Conservation (phyloP, 2,797 vertebrate species). For the Petrocephalus sullivani region DNA sequence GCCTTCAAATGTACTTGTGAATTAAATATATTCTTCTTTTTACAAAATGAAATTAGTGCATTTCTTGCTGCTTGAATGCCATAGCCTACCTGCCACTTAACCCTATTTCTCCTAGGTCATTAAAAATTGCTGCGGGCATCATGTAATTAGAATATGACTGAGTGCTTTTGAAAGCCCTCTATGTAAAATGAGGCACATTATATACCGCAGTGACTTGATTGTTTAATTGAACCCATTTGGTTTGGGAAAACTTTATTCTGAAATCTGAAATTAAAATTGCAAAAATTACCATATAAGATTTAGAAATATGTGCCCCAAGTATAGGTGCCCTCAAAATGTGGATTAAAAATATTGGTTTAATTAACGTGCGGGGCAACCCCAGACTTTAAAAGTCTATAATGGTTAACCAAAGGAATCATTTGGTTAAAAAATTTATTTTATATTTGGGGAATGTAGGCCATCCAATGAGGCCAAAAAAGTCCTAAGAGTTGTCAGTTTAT, state of each 20-base stretch:
- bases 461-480: neutral
- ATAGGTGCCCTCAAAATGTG: neutral
- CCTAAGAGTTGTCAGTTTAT: neutral
- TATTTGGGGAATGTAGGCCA: neutral
- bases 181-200: neutral
- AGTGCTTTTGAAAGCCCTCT: neutral
- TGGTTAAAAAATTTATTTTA: neutral
- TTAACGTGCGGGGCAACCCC: neutral
- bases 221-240: neutral
- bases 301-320: neutral
- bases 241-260: neutral
- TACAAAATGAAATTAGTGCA: neutral
- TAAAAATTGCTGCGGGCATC: neutral
- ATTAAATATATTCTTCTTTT: constrained; percentile 3
- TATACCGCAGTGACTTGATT: neutral
- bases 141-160: neutral
- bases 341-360: neutral
- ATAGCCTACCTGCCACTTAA: neutral
- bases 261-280: neutral
- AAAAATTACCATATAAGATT: neutral
- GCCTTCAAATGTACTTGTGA: constrained; percentile 13
- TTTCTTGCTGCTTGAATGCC: constrained; percentile 5
- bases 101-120: neutral
- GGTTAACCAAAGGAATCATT: neutral
- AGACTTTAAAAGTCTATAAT: neutral